Conservation (phyloP, 2,113 vertebrate species). For the Mus spicilegus region DNA sequence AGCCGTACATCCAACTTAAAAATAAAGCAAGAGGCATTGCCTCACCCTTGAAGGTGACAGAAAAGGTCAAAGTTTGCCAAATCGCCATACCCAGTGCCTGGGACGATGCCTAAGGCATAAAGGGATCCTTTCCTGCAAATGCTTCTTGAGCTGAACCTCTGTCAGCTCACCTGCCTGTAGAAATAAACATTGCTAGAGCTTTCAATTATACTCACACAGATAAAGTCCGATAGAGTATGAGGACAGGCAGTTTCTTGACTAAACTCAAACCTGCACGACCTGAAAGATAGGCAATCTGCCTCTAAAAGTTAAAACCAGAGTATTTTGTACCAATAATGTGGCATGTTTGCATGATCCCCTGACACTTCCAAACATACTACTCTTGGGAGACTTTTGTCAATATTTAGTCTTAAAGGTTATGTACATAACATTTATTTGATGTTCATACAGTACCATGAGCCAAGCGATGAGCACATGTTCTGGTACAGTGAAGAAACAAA, state of each 20-base stretch:
- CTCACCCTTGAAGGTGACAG: neutral
- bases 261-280: constrained; percentile 1
- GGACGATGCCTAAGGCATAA: neutral
- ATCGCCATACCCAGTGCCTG: too few relatives aligned
- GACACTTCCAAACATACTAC: neutral
- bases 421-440: neutral
- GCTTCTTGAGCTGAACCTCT: neutral
- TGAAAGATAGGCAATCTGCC: neutral
- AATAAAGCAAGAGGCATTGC: neutral
- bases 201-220: constrained; percentile 10
- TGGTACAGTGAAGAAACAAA: neutral
- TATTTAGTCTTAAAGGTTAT: constrained; percentile 24
- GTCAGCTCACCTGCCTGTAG: neutral
- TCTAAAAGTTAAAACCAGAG: constrained; percentile 10
- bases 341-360: neutral
- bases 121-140: neutral
- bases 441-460: neutral
- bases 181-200: neutral
- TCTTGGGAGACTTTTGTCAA: neutral
- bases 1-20: neutral
- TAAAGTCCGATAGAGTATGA: neutral
- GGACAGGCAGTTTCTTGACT: neutral
- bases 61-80: neutral
- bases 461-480: neutral
- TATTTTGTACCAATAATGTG: neutral